A percentile compares a stretch with the other conserved stretches of the same genome.
Evolutionary conservation across 1,140 invertebrate genomes (phyloP).

Genomic region (Tyrophagus putrescentiae): DNA sequence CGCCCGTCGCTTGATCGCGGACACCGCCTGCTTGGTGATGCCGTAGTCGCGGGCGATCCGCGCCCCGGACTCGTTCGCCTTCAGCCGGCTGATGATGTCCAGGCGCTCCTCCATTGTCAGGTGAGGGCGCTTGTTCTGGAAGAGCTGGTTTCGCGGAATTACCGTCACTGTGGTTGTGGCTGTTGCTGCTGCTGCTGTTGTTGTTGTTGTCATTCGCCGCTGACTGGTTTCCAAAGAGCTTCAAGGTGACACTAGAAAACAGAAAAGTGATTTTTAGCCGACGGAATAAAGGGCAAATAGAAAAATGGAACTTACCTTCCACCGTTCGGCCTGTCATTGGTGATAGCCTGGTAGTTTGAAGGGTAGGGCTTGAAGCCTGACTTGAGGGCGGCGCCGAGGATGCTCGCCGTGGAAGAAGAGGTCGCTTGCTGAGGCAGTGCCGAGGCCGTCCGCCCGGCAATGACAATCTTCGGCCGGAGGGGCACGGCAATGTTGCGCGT

Average conservation of each 20-base stretch:
- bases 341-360: background rate
- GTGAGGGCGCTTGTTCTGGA: constrained; percentile 2
- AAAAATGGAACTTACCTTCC: background rate
- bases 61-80: constrained; percentile 8
- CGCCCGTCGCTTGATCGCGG: constrained; percentile 11
- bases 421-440: no score
- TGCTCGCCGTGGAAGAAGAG: background rate
- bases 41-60: constrained; percentile 16
- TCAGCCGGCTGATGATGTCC: constrained; percentile 14
- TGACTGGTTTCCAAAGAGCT: no score
- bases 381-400: background rate
- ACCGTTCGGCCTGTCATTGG: background rate
- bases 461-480: background rate
- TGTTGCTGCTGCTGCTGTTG: no score
- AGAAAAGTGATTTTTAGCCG: no score
- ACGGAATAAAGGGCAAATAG: background rate
- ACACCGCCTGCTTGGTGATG: constrained; percentile 10
- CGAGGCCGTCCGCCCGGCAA: background rate
- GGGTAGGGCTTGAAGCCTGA: constrained; percentile 3
- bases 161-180: background rate
- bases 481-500: background rate
- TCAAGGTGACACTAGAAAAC: no score
- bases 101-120: constrained; percentile 6
- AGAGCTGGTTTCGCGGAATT: background rate
- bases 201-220: background rate